Conservation (phyloP, 2,797 vertebrate genomes). For the Oreortyx pictus region DNA sequence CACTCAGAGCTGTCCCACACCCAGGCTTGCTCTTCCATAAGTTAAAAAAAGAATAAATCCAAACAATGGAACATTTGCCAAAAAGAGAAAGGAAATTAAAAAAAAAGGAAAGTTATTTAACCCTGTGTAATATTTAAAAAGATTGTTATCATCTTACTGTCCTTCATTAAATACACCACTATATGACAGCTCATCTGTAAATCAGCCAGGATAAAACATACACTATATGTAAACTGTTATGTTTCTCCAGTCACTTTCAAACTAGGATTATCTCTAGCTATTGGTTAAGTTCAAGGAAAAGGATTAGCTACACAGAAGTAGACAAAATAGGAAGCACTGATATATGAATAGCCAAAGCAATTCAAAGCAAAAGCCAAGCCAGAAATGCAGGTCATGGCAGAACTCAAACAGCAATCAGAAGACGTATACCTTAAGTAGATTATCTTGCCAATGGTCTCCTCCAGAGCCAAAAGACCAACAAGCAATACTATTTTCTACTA, state of each 20-base stretch:
- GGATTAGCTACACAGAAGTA: conserved; percentile 66
- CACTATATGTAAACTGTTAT: conserved; percentile 56
- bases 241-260: conserved; percentile 66
- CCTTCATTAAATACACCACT: no score
- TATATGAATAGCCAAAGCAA: conserved; percentile 65
- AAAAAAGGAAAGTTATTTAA: conserved; percentile 52
- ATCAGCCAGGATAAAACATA: conserved; percentile 60
- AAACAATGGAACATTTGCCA: conserved; percentile 70
- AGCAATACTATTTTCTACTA: background rate
- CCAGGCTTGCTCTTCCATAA: background rate
- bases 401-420: conserved; percentile 47
- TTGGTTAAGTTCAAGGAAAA: conserved; percentile 71
- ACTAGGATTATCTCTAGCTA: conserved; percentile 57
- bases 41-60: conserved; percentile 31
- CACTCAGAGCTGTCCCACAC: conserved; percentile 64
- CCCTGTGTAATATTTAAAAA: conserved; percentile 64
- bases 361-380: conserved; percentile 58
- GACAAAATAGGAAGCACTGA: conserved; percentile 70
- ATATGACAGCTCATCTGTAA: conserved; percentile 61
- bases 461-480: conserved; percentile 25
- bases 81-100: conserved; percentile 46
- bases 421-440: conserved; percentile 5
- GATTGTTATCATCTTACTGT: conserved; percentile 69
- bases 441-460: conserved; percentile 18
- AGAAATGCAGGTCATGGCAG: conserved; percentile 68